Conservation (phyloP, 2,888 invertebrate species). For the Ischnura elegans region DNA sequence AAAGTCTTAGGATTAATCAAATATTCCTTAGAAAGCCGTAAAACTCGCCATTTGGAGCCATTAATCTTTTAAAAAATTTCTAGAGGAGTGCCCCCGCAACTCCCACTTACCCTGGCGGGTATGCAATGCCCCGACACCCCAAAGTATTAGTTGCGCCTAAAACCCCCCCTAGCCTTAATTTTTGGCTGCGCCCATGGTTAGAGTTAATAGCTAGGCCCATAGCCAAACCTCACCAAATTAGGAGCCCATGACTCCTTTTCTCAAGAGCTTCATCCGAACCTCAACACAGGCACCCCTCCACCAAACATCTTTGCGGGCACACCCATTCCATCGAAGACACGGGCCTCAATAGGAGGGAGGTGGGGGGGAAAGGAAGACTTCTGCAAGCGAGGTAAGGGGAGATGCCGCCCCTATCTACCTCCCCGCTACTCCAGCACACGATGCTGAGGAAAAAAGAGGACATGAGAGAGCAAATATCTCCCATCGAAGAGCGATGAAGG, state of each 20-base stretch:
- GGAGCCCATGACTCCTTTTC: not conserved
- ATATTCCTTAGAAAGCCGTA: no score
- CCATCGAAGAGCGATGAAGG: constrained; percentile 27
- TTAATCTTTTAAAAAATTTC: no score
- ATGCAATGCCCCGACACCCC: no score
- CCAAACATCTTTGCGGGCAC: not conserved
- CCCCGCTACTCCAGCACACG: not conserved
- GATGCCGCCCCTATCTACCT: not conserved
- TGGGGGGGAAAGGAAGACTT: not conserved
- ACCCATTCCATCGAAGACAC: not conserved
- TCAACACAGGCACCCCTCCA: not conserved
- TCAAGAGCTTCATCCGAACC: not conserved
- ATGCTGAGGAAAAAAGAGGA: not conserved
- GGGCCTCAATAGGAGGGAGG: not conserved
- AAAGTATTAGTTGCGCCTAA: no score
- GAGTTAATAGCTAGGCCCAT: no score
- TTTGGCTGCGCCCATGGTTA: no score
- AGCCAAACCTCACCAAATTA: constrained; percentile 3
- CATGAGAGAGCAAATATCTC: constrained; percentile 28
- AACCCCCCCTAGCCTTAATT: no score
- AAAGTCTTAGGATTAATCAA: no score
- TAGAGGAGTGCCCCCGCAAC: no score
- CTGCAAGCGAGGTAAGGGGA: not conserved
- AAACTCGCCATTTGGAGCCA: no score
- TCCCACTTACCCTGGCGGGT: no score